A percentile compares a stretch with the other conserved stretches of the same genome.
Conservation (phyloP, 1,140 invertebrate species). For the Drosophila pruinosa region DNA sequence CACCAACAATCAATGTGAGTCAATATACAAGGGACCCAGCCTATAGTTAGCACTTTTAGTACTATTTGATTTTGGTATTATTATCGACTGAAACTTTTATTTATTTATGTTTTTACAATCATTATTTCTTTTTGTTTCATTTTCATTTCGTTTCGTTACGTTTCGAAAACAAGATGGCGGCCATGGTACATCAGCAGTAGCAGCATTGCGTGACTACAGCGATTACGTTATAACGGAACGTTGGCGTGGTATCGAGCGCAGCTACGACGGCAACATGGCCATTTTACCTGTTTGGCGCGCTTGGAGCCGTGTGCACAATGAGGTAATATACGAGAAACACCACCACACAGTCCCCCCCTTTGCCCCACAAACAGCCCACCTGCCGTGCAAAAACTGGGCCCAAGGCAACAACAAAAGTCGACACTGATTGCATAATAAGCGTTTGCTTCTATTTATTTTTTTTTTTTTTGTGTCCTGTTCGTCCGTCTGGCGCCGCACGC, state of each 20-base stretch:
- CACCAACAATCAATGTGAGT: constrained; percentile 44
- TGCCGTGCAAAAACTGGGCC: constrained; percentile 64
- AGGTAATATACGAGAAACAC: constrained; percentile 67
- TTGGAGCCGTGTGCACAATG: constrained; percentile 82
- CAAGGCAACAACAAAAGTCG: constrained; percentile 51
- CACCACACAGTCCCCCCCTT: neutral
- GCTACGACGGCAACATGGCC: constrained; percentile 81
- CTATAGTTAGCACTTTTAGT: constrained; percentile 18
- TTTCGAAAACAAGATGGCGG: constrained; percentile 70
- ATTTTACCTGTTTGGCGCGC: constrained; percentile 82
- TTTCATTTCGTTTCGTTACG: constrained; percentile 21
- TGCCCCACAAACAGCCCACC: constrained; percentile 40
- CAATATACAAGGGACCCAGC: neutral
- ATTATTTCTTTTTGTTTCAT: constrained; percentile 25
- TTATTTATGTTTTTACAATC: constrained; percentile 61
- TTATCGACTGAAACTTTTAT: constrained; percentile 24
- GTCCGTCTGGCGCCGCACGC: constrained; percentile 73
- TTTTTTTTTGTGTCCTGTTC: constrained; percentile 27
- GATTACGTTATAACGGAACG: constrained; percentile 83
- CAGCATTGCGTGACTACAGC: constrained; percentile 82
- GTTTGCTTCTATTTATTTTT: constrained; percentile 36
- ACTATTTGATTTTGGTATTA: constrained; percentile 35
- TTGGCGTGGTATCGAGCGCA: constrained; percentile 80
- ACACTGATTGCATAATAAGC: constrained; percentile 80
- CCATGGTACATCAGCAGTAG: constrained; percentile 60